Evolutionary conservation across 2,797 vertebrate genomes (phyloP), one percentile per base, ranked within the genome.

Genomic region (Tinamus major): DNA sequence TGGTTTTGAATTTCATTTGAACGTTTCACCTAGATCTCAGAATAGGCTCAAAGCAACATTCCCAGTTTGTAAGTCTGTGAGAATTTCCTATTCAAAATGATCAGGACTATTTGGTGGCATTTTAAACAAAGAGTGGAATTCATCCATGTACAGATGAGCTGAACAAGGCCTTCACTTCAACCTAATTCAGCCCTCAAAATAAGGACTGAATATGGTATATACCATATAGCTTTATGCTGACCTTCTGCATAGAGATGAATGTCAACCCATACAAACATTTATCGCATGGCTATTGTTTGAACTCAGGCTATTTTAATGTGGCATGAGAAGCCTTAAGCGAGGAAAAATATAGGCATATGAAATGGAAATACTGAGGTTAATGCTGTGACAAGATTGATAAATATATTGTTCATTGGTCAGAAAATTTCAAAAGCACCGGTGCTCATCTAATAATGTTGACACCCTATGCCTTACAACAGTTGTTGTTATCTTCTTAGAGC

Each of bases 11-110:
- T 95, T 95, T 94, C 85, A 70, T 74, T 77, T 77, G 88, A 93
- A 88, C 1, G 0, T 96, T 96, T 94, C 87, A 95, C 63, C 79
- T 95, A 94, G 67, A 87, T 91, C 74, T 89, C 87, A 96, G 96
- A 97, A 97, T 94, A 96, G 94, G 90, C 94, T 97, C 92, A 95
- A 95, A 97, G 90, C 94, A 96, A 93, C 77, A 59, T 94, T 93
- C 42, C 69, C 87, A 90, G 89, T 96, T 96, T 84, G 65, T 91
- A 96, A 96, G 90, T 94, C 93, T 93, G 72, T 96, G 93, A 95
- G 88, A 97, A 95, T 94, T 97, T 95, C 90, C 87, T 89, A 95
- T 96, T 96, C 92, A 95, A 67, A 96, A 96, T 72, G 75, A 96
- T 96, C 80, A 72, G 85, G 89, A 93, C 88, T 89, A 85, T 93